Percentiles rank a stretch among this genome's conserved stretches.
These are phyloP conservation scores for Schizaphis graminum DNA, from an alignment of 2,888 invertebrate genomes.

Conservation along the genomic window DNA sequence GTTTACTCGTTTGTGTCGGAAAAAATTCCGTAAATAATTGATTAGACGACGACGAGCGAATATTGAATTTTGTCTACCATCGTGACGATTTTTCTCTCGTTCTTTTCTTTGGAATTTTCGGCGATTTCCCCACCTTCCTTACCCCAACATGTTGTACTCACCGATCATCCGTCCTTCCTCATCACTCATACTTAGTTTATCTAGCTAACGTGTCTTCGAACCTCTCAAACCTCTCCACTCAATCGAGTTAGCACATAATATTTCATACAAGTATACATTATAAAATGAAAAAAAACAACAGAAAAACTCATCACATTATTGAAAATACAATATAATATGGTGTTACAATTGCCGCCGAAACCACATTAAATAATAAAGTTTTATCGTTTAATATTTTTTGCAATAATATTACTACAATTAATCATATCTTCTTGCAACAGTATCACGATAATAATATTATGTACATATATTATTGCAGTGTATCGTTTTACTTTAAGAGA, in stretches of 20 bases:
- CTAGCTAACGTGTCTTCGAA: not conserved
- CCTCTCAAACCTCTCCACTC: not conserved
- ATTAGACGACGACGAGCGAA: not conserved
- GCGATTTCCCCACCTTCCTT: not conserved
- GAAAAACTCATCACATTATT: not conserved
- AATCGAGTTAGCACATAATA: not conserved
- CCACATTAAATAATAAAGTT: not conserved
- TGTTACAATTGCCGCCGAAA: not conserved
- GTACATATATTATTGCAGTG: not conserved
- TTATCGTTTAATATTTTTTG: not conserved
- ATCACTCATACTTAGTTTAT: not conserved
- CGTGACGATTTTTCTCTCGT: not conserved
- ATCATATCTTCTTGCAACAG: not conserved
- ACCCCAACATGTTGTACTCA: not conserved
- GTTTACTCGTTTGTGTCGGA: not conserved
- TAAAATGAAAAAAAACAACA: not conserved
- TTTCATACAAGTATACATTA: not conserved
- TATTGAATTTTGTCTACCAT: constrained; percentile 8
- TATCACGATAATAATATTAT: not conserved
- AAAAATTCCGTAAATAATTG: constrained; percentile 10
- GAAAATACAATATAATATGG: not conserved
- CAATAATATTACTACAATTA: not conserved
- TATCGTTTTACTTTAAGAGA: not conserved
- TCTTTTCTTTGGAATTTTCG: constrained; percentile 2
- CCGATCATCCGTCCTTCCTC: not conserved